phyloP scores from a whole-genome alignment of 2,888 invertebrate species.

The Meloe dianella region DNA sequence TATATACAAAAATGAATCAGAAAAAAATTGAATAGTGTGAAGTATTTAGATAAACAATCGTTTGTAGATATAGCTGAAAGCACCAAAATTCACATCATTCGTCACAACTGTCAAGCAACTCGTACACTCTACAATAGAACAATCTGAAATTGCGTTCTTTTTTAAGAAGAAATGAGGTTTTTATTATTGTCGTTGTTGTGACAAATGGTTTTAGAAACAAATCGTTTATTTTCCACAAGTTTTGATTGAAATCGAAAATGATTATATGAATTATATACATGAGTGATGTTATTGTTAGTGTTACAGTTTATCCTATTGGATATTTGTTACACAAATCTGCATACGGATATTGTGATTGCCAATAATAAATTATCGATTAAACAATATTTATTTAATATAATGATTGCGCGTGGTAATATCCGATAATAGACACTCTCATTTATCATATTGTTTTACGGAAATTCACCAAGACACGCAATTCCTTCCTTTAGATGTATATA shows the following conservation, averaged over 20 bases:
- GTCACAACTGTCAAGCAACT: constrained; percentile 33
- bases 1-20: not conserved
- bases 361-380: constrained; percentile 26
- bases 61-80: constrained; percentile 27
- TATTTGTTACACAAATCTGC: constrained; percentile 16
- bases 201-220: constrained; percentile 15
- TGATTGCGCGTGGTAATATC: constrained; percentile 24
- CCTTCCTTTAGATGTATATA: constrained; percentile 28
- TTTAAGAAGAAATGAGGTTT: constrained; percentile 21
- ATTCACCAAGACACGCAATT: constrained; percentile 33
- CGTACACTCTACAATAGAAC: constrained; percentile 31
- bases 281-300: constrained; percentile 10
- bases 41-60: constrained; percentile 33
- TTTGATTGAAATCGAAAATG: constrained; percentile 12
- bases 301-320: constrained; percentile 12
- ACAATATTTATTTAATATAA: constrained; percentile 24
- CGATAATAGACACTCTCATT: constrained; percentile 26
- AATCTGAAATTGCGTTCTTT: constrained; percentile 30
- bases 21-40: not conserved
- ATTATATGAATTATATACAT: constrained; percentile 1
- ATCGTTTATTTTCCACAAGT: constrained; percentile 3
- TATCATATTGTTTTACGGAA: constrained; percentile 30
- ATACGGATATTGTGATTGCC: constrained; percentile 16
- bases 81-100: constrained; percentile 32
- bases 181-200: constrained; percentile 17